Percentiles rank a stretch among this genome's conserved stretches.
Conservation (phyloP, 2,113 vertebrate genomes). For the Heptranchias perlo region DNA sequence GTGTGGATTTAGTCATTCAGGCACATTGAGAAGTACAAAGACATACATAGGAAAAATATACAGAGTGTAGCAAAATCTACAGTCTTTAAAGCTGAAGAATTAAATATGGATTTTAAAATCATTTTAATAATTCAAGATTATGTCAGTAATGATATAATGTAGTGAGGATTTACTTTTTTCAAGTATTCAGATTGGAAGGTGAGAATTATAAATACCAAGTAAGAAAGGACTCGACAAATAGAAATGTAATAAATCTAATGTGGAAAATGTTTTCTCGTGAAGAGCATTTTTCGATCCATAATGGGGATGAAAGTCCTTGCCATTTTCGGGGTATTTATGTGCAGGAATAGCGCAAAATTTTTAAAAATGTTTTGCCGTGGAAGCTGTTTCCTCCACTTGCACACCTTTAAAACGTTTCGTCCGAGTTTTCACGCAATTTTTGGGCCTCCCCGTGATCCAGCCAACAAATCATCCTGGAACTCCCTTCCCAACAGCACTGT, state of each 20-base stretch:
- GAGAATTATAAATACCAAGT: background rate
- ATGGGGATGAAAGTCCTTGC: background rate
- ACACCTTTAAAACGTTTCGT: background rate
- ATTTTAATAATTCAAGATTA: conserved; percentile 25
- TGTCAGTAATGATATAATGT: conserved; percentile 13
- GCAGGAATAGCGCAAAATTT: background rate
- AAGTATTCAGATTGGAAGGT: background rate
- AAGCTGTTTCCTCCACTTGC: background rate
- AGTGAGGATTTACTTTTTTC: background rate
- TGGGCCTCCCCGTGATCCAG: background rate
- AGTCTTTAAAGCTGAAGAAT: background rate
- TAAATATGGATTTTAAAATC: background rate
- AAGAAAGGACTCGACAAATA: background rate
- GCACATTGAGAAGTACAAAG: background rate
- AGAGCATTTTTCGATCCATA: background rate
- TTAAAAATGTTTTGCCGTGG: background rate
- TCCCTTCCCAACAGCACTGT: too few species aligned
- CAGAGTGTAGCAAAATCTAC: background rate
- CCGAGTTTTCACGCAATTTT: background rate
- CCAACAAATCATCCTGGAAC: too few species aligned
- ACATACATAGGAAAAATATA: background rate
- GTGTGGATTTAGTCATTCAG: background rate
- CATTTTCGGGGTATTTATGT: background rate
- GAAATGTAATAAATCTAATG: background rate
- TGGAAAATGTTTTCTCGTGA: background rate